Base-by-base conservation (phyloP, 2,888 invertebrate genomes). In the Drosophila peninsularis region DNA sequence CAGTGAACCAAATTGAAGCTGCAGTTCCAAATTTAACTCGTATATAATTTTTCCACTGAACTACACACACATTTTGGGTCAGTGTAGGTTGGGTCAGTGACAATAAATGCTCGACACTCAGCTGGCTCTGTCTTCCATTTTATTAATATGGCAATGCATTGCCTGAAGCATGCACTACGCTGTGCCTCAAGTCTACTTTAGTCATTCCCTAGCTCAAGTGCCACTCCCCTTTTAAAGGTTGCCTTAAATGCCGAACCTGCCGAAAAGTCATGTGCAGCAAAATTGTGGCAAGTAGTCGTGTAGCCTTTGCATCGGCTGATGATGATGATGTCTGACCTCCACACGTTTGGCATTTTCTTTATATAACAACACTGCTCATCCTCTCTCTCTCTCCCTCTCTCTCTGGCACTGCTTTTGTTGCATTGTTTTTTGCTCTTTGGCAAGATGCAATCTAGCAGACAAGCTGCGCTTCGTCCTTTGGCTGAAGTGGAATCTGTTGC, bases 381-480 rank as follows among this genome's bases (percentile, higher is more conserved):
- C 13, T 7, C 19, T 50, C 36, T 21, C 14, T 13, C 21, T 6
- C 36, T 2, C 24, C 3, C n/a, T n/a, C 5, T 3, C 27, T 55
- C n/a, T 39, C 10, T 32, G 60, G 14, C 44, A 36, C 4, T 32
- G 37, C 27, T 34, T 64, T 27, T 64, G 55, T 32, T 62, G 58
- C 58, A 75, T 36, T 72, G 68, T 53, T 69, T 58, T 55, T 42
- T 32, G 57, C 66, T 66, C 70, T 73, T 64, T 50, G 66, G 53
- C 64, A 39, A 63, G 67, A 42, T 76, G 78, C 76, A 74, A 76
- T 78, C 70, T 74, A 64, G 37, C 64, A 66, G 56, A 52, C 52
- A 57, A 57, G 62, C 45, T 56, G 41, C 41, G 47, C 47, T 32
- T 13, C 47, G 17, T 47, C 21, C 36, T 50, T 36, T 34, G 21